Evolutionary conservation across 2,797 vertebrate species (phyloP).

Genomic region (Neosalanx taihuensis): DNA sequence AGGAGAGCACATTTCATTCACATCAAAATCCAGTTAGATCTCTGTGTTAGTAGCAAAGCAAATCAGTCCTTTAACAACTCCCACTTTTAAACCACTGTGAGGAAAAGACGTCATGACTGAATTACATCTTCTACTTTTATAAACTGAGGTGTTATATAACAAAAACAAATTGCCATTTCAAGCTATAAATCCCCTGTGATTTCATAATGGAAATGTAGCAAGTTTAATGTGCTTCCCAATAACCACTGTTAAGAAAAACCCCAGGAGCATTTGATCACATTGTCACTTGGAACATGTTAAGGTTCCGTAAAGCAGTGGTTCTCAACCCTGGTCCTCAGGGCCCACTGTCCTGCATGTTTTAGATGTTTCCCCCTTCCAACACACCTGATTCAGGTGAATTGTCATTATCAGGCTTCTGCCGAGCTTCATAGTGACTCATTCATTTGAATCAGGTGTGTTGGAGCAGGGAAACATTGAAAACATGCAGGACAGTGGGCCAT

Average conservation of each 20-base stretch:
- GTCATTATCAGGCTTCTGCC: too few relatives aligned
- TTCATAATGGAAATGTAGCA: background rate
- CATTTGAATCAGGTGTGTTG: too few relatives aligned
- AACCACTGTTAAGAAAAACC: background rate
- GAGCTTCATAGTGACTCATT: too few relatives aligned
- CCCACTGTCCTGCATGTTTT: too few relatives aligned
- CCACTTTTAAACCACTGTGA: slow-evolving; percentile 3
- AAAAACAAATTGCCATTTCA: background rate
- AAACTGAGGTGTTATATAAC: background rate
- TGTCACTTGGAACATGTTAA: background rate
- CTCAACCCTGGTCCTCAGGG: too few relatives aligned
- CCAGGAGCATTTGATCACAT: background rate
- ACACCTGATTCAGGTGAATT: too few relatives aligned
- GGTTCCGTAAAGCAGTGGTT: too few relatives aligned
- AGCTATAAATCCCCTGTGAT: background rate
- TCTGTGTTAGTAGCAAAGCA: slow-evolving; percentile 9
- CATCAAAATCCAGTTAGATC: slow-evolving; percentile 32
- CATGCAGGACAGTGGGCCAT: too few relatives aligned
- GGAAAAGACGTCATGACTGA: background rate
- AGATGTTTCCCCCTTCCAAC: too few relatives aligned
- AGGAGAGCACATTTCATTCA: slow-evolving; percentile 27
- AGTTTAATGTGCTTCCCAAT: background rate
- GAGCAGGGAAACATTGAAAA: too few relatives aligned
- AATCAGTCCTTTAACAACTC: slow-evolving; percentile 17
- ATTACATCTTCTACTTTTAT: background rate